Evolutionary conservation across 2,113 vertebrate species (phyloP).

Genomic region (Panthera leo): DNA sequence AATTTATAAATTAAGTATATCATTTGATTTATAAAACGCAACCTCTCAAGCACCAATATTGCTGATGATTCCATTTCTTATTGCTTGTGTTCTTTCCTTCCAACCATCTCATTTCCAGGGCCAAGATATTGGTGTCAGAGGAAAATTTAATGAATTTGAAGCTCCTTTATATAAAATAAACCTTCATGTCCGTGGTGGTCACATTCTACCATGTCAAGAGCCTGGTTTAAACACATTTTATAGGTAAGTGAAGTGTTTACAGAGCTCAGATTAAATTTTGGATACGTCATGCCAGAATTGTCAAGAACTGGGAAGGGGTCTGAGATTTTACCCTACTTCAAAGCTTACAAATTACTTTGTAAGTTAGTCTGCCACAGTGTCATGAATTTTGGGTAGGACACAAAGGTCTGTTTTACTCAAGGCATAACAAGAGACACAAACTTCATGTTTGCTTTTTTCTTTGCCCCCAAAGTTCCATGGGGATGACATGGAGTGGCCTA

Average conservation of each 20-base stretch:
- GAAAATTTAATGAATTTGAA: constrained; percentile 24
- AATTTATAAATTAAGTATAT: neutral
- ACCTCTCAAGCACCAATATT: neutral
- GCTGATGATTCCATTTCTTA: neutral
- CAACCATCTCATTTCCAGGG: constrained; percentile 68
- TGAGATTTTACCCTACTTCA: neutral
- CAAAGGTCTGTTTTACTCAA: neutral
- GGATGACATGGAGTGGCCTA: neutral
- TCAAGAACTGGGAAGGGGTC: neutral
- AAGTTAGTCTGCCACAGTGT: neutral
- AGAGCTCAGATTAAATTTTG: neutral
- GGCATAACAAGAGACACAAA: neutral
- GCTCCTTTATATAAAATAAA: constrained; percentile 83
- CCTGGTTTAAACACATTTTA: constrained; percentile 79
- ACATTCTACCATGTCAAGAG: constrained; percentile 87
- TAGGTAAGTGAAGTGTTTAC: constrained; percentile 68
- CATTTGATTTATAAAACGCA: neutral
- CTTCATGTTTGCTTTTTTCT: neutral
- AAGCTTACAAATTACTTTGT: neutral
- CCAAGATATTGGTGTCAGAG: constrained; percentile 52
- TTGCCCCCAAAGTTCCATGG: neutral
- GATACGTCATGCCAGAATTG: neutral
- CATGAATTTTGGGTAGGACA: neutral
- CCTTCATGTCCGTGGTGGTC: constrained; percentile 86
- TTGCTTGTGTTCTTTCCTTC: neutral